phyloP scores from a whole-genome alignment of 2,113 vertebrate genomes.

The Melozone crissalis region DNA sequence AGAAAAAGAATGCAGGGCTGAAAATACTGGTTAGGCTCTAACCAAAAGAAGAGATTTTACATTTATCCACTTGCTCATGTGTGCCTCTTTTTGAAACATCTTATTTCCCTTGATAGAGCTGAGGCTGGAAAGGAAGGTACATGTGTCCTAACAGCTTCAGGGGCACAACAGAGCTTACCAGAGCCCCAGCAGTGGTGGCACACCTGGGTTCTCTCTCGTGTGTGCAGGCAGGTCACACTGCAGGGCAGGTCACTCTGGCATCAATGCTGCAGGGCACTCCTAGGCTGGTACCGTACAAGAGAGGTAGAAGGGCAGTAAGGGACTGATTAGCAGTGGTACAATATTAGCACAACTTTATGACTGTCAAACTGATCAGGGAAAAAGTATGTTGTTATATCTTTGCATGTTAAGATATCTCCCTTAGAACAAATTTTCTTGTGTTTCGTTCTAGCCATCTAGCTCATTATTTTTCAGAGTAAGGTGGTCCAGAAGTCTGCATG shows the following conservation, averaged over 20 bases:
- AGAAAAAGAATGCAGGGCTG: neutral
- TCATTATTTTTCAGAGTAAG: neutral
- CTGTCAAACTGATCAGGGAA: neutral
- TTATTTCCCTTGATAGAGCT: neutral
- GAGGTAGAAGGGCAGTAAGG: neutral
- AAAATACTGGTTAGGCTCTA: slow-evolving; percentile 47
- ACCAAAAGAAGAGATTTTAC: slow-evolving; percentile 15
- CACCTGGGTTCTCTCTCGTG: neutral
- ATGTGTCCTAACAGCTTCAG: neutral
- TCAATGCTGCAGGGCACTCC: fast-evolving
- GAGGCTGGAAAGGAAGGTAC: neutral
- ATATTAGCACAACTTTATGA: neutral
- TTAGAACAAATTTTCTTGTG: neutral
- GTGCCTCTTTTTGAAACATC: neutral
- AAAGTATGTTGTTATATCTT: neutral
- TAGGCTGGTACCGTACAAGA: fast-evolving
- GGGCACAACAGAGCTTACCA: neutral
- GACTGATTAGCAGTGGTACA: neutral
- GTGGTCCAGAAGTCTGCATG: neutral
- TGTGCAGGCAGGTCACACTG: neutral
- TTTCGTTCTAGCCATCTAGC: neutral
- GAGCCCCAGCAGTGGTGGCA: neutral
- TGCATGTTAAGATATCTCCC: neutral
- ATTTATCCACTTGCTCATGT: slow-evolving; percentile 11
- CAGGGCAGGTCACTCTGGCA: neutral